phyloP scores from a whole-genome alignment of 2,113 vertebrate genomes.

The Holacanthus passer region DNA sequence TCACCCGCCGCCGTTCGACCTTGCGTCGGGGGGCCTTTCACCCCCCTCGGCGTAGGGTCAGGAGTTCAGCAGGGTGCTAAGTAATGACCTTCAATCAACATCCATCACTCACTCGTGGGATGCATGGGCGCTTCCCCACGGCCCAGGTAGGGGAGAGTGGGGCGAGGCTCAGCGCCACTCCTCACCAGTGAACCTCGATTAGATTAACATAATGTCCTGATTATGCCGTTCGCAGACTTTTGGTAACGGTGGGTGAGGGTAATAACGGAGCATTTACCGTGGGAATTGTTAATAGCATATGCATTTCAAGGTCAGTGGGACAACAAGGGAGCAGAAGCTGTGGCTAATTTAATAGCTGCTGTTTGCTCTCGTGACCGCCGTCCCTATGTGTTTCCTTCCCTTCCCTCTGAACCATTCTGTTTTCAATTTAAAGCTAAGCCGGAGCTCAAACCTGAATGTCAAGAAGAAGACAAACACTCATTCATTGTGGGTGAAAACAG shows the following conservation, averaged over 20 bases:
- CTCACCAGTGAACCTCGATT: constrained; percentile 51
- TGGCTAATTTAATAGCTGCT: constrained; percentile 14
- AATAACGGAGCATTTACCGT: constrained; percentile 40
- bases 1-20: constrained; percentile 36
- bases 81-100: constrained; percentile 79
- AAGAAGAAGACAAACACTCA: constrained; percentile 34
- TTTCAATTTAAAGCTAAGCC: not conserved
- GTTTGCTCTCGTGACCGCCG: not conserved
- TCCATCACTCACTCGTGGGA: constrained; percentile 69
- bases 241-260: constrained; percentile 37
- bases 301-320: constrained; percentile 58
- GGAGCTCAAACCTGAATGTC: constrained; percentile 25
- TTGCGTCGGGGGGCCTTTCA: constrained; percentile 51
- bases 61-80: constrained; percentile 74
- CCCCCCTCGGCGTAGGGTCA: constrained; percentile 64
- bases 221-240: constrained; percentile 60
- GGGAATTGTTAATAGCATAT: constrained; percentile 53
- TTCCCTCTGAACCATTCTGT: constrained; percentile 18
- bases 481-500: constrained; percentile 22
- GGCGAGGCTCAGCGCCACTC: constrained; percentile 46
- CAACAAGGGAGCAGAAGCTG: constrained; percentile 10
- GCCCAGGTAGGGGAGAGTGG: constrained; percentile 51
- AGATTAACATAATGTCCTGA: constrained; percentile 78
- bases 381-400: constrained; percentile 26
- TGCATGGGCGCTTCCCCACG: constrained; percentile 63